Conservation (phyloP, 2,888 invertebrate genomes). For the Andrena bucephala region DNA sequence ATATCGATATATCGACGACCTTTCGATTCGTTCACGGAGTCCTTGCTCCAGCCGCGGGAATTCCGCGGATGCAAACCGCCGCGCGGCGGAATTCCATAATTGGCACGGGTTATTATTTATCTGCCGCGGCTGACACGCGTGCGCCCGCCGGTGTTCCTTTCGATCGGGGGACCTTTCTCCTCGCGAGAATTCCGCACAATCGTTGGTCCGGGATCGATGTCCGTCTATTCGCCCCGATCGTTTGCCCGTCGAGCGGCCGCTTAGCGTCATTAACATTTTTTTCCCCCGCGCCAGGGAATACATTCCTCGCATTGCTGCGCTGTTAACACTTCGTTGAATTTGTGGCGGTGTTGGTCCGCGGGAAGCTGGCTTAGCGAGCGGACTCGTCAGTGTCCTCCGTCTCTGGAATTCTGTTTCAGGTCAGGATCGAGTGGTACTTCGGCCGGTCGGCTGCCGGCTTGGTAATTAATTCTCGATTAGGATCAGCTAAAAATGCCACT, state of each 20-base stretch:
- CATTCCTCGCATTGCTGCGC: constrained; percentile 9
- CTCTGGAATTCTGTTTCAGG: too few relatives aligned
- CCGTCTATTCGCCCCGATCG: constrained; percentile 13
- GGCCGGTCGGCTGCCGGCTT: too few relatives aligned
- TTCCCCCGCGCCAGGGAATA: neutral
- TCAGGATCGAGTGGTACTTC: too few relatives aligned
- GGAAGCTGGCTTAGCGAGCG: too few relatives aligned
- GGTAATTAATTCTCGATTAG: too few relatives aligned
- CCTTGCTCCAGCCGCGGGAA: constrained; percentile 51
- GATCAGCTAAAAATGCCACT: neutral
- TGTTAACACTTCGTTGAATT: constrained; percentile 11
- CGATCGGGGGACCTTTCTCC: constrained; percentile 49
- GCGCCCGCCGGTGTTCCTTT: constrained; percentile 21
- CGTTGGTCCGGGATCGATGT: constrained; percentile 30
- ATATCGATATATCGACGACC: constrained; percentile 62
- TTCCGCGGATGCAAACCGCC: constrained; percentile 33
- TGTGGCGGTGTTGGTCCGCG: neutral
- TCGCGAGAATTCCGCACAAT: constrained; percentile 34
- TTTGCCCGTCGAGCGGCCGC: constrained; percentile 5
- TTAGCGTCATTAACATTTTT: constrained; percentile 20
- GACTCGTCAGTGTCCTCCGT: too few relatives aligned
- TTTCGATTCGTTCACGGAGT: constrained; percentile 52
- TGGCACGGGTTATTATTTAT: constrained; percentile 51
- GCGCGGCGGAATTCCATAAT: constrained; percentile 52
- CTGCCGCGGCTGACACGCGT: constrained; percentile 28